Evolutionary conservation across 2,113 vertebrate genomes (phyloP).

Genomic region (Cathartes aura): DNA sequence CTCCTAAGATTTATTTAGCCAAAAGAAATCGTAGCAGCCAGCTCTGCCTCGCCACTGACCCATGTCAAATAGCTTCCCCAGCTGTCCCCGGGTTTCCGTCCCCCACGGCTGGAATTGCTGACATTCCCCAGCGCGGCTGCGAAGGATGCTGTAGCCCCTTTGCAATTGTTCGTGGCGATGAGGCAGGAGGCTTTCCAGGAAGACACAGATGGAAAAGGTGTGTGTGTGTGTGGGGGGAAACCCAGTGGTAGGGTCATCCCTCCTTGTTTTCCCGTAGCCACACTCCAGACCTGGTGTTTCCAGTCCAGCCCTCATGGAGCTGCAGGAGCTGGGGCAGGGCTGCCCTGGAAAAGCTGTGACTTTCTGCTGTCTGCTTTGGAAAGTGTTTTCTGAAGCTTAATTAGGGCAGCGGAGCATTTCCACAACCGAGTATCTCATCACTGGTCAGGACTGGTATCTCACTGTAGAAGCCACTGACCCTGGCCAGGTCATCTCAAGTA

Average conservation of each 20-base stretch:
- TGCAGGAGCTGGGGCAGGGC: neutral
- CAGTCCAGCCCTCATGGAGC: fast-evolving
- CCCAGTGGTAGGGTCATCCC: neutral
- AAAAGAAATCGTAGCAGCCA: neutral
- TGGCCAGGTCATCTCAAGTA: neutral
- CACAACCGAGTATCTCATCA: fast-evolving
- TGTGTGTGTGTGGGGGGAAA: no score
- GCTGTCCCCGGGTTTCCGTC: neutral
- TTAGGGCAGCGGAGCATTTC: neutral
- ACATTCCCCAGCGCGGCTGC: neutral
- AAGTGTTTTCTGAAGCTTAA: neutral
- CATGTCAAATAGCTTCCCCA: neutral
- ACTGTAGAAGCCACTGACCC: neutral
- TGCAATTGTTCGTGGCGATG: fast-evolving
- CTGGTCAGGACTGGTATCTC: neutral
- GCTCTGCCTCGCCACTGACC: neutral
- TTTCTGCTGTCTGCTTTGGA: neutral
- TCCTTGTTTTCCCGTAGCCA: neutral
- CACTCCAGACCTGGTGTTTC: neutral
- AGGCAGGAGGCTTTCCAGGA: neutral
- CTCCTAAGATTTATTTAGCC: neutral
- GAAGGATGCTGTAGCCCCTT: neutral
- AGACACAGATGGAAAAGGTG: neutral
- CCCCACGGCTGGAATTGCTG: constrained; percentile 18
- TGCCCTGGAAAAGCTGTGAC: neutral